Evolutionary conservation across 2,888 invertebrate species (phyloP), one percentile per base, ranked within the genome.

Genomic region (Dysmachus trigonus): DNA sequence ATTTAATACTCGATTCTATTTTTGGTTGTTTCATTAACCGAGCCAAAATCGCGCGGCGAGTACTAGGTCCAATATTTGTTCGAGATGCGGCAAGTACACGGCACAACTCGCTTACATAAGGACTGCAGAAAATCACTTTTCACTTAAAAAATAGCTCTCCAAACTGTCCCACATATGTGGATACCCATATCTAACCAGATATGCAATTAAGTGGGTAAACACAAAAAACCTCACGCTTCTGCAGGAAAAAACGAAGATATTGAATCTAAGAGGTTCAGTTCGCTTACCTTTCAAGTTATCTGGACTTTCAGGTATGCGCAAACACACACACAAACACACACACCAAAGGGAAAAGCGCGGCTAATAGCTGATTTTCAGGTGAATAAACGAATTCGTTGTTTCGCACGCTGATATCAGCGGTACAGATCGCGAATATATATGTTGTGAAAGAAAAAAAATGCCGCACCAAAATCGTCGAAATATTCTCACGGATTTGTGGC

Each of bases 381-480:
- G 22, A 62, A 62, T 62, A 62, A 10, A 22, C 27, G 62, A 62
- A 27, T 62, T 62, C 27, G 47, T 27, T 22, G 62, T 62, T 18
- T 27, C 62, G 18, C 62, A 62, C 62, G 62, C 8, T 8, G 47
- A 5, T 62, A 62, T 62, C 8, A 62, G 62, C 62, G 62, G 22
- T 18, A 18, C 62, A 10, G 27, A 62, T 62, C 27, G 62, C 62
- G 62, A 22, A 62, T 51, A 5, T 51, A 5, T 62, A 53, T 22
- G 53, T 18, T 53, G 22, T n/a, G 51, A 51, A 51, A n/a, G 6
- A 53, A 53, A 53, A 2, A 7, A 22, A 53, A 53, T 53, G 18
- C 53, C 53, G 53, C 13, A 82, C 82, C 8, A 62, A 82, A 82
- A n/a, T n/a, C n/a, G n/a, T 62, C 53, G 62, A 62, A 82, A 82